Base-by-base conservation (phyloP, 1,140 invertebrate genomes). In the Tetramorium alpestre region DNA sequence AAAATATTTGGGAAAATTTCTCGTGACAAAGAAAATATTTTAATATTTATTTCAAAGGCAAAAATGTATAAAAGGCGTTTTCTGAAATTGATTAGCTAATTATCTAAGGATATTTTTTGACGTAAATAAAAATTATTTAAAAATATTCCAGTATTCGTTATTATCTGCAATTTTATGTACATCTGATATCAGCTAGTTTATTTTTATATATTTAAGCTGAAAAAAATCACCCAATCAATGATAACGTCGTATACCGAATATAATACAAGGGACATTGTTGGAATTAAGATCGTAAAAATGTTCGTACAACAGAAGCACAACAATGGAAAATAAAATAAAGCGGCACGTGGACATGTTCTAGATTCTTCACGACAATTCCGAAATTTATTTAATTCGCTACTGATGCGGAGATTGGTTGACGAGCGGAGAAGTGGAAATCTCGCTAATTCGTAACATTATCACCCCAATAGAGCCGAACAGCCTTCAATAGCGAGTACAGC, bases 401-500 rank as follows among this genome's bases (percentile, higher is more conserved):
- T 65, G 72, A 86, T 22, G 69, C 33, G 38, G 22, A 70, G 82
- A 72, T 51, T 28, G 82, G 58, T 28, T 69, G 64, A 85, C 33
- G 76, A 58, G 85, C 73, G 88, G 58, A 72, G 89, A 92, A 92
- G 91, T 92, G 88, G 91, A 94, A 94, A 94, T 94, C 92, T 93
- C 90, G 90, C 93, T 95, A 94, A 94, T 95, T 95, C 93, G 93
- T 92, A 92, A 92, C 91, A 95, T 94, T 94, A 94, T 94, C 92
- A 93, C 93, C 94, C 93, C 91, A 92, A 94, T 94, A 93, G 92
- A 93, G 85, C 89, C 70, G 91, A 94, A 92, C 88, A 90, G 88
- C 89, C 86, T 92, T 93, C 89, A 92, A 94, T 94, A 91, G 89
- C 76, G 85, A 92, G 85, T 89, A 91, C 87, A 88, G 87, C 73